Conservation (phyloP, 2,888 invertebrate species). For the Copidosoma aretas region DNA sequence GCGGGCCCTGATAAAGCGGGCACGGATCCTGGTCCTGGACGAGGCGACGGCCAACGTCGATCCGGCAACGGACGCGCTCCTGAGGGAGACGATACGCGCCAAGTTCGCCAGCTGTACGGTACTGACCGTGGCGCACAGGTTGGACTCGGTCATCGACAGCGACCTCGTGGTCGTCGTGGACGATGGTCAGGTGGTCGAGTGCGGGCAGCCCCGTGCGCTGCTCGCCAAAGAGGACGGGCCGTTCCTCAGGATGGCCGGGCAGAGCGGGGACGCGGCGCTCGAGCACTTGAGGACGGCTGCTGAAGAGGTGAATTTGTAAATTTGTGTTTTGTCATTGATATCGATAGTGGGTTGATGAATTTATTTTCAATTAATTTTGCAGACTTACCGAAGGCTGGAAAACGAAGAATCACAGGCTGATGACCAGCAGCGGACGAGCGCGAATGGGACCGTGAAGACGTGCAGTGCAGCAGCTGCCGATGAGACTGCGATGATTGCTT, state of each 20-base stretch:
- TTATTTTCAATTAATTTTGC: conserved; percentile 16
- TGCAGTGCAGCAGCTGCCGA: conserved; percentile 2
- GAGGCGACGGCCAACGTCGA: conserved; percentile 93
- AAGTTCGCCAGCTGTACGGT: conserved; percentile 85
- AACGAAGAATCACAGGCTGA: conserved; percentile 23
- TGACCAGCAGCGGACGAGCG: conserved; percentile 21
- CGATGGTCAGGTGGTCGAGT: conserved; percentile 76
- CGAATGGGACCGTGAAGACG: conserved; percentile 25
- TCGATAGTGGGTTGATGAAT: not conserved
- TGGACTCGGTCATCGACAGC: conserved; percentile 92
- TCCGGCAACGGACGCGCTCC: conserved; percentile 79
- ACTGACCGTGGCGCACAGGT: conserved; percentile 86
- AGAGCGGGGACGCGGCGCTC: conserved; percentile 69
- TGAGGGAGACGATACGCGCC: conserved; percentile 81
- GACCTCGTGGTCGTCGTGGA: conserved; percentile 87
- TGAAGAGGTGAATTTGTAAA: conserved; percentile 54
- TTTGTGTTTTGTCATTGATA: too few species aligned
- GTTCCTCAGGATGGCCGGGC: conserved; percentile 73
- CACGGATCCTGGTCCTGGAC: conserved; percentile 82
- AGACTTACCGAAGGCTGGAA: conserved; percentile 35
- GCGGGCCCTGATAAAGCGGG: conserved; percentile 80
- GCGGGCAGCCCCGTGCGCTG: conserved; percentile 73
- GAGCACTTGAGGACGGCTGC: conserved; percentile 65
- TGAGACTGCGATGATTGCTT: conserved; percentile 6
- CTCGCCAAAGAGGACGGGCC: conserved; percentile 69